Base-by-base conservation (phyloP, 2,113 vertebrate species). In the Grus americana region DNA sequence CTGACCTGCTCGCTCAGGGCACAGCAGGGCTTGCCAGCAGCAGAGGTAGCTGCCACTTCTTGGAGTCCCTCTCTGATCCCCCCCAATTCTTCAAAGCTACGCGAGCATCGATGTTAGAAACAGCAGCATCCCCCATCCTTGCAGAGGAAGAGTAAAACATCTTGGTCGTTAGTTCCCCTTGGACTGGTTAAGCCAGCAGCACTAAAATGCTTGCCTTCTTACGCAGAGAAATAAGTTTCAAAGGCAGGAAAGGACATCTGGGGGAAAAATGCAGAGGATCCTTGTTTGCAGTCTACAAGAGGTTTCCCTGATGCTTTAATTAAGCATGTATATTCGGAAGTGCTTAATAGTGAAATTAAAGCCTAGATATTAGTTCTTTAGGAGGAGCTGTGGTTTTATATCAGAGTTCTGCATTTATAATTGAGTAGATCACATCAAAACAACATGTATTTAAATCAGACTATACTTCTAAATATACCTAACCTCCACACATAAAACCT, bases 381-480 rank as follows among this genome's bases (percentile, higher is more conserved):
- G 62, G 78, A 96, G 55, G 84, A 94, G 79, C 74, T 90, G 62
- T 92, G 79, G 42, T 94, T 96, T 93, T 66, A 67, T 59, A 66
- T 73, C 50, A 62, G 62, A 70, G 29, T 36, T 82, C 71, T 92
- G 81, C 79, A 91, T 91, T 95, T 95, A 78, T 91, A 94, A 95
- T 88, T 79, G 79, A 73, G 65, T 79, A 88, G 91, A 23, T 79
- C 71, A 71, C 84, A 95, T 55, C 86, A 87, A 73, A 89, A 73
- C 88, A 95, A 86, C 74, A 54, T 17, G 46, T 58, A 92, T 95
- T 96, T 94, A 93, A 96, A 91, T 91, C 93, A 96, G 81, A 72
- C 87, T 76, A 30, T 79, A 79, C 19, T 91, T 96, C 95, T 96
- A 94, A 96, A 90, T 92, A 86, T 93, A 95, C 71, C 49, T 58